These are phyloP conservation scores for Taenioides sp. DNA, from an alignment of 2,797 vertebrate genomes.

Conservation along the genomic window DNA sequence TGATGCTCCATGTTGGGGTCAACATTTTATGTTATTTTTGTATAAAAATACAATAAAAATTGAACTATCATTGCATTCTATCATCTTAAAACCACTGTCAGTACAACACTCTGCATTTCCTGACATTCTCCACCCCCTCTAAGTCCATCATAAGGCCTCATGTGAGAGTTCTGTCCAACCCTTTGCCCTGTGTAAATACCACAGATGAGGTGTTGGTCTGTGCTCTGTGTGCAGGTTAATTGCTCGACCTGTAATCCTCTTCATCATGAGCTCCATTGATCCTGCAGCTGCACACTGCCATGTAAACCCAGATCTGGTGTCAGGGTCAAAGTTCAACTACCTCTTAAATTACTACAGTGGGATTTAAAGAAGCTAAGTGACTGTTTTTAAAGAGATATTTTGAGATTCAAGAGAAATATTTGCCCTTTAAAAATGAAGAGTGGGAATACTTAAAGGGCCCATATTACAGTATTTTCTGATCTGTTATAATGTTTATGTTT, in stretches of 20 bases:
- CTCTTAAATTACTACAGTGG: conserved; percentile 3
- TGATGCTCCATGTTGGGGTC: too few species aligned
- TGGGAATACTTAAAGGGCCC: too few species aligned
- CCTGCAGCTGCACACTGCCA: conserved; percentile 50
- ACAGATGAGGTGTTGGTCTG: conserved; percentile 23
- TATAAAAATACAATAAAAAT: too few species aligned
- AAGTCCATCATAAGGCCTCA: background rate
- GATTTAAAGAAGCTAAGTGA: too few species aligned
- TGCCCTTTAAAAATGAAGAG: too few species aligned
- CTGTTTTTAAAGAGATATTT: too few species aligned
- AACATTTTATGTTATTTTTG: too few species aligned
- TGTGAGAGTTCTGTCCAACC: background rate
- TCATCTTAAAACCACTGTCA: background rate
- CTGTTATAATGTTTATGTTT: too few species aligned
- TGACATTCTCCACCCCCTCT: background rate
- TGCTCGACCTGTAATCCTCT: conserved; percentile 39
- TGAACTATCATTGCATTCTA: background rate
- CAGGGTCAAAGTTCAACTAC: conserved; percentile 34
- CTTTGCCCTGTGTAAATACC: background rate
- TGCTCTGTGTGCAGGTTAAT: conserved; percentile 59
- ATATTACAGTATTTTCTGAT: too few species aligned
- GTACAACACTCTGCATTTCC: background rate
- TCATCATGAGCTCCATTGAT: conserved; percentile 53
- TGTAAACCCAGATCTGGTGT: conserved; percentile 42
- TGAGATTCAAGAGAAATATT: too few species aligned